Evolutionary conservation across 2,888 invertebrate genomes (phyloP).

Genomic region (Polymixis flavicincta): DNA sequence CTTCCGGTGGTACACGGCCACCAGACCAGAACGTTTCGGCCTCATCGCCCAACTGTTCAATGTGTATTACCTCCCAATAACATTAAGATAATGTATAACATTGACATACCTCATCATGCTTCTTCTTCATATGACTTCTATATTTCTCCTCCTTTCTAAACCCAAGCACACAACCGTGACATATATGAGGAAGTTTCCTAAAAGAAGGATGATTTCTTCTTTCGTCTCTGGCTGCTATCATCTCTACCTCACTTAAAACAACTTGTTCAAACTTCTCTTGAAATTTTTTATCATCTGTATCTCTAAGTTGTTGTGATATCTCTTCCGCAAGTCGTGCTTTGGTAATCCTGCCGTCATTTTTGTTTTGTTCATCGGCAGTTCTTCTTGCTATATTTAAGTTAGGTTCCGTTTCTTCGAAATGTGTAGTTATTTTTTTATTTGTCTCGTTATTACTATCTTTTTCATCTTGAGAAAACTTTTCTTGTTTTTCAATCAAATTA

Average conservation of each 20-base stretch:
- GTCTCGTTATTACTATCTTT: not conserved
- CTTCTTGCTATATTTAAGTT: not conserved
- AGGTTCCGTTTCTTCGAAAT: slow-evolving; percentile 11
- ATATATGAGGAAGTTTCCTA: slow-evolving; percentile 79
- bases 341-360: not conserved
- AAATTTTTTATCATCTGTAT: slow-evolving; percentile 17
- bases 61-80: not conserved
- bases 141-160: slow-evolving; percentile 74
- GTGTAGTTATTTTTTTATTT: not conserved
- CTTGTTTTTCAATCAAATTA: not conserved
- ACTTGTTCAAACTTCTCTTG: slow-evolving; percentile 72
- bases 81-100: not conserved
- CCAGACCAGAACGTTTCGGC: no score
- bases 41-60: no score
- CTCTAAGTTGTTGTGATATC: not conserved
- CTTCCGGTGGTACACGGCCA: no score
- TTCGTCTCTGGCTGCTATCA: slow-evolving; percentile 74
- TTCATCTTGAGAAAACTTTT: not conserved
- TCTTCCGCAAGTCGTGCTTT: not conserved
- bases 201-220: slow-evolving; percentile 79
- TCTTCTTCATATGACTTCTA: slow-evolving; percentile 72
- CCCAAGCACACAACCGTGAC: slow-evolving; percentile 78
- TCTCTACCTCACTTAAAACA: slow-evolving; percentile 74
- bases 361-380: not conserved
- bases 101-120: slow-evolving; percentile 73